phyloP scores from a whole-genome alignment of 2,113 vertebrate genomes.

The Pelecanus crispus region DNA sequence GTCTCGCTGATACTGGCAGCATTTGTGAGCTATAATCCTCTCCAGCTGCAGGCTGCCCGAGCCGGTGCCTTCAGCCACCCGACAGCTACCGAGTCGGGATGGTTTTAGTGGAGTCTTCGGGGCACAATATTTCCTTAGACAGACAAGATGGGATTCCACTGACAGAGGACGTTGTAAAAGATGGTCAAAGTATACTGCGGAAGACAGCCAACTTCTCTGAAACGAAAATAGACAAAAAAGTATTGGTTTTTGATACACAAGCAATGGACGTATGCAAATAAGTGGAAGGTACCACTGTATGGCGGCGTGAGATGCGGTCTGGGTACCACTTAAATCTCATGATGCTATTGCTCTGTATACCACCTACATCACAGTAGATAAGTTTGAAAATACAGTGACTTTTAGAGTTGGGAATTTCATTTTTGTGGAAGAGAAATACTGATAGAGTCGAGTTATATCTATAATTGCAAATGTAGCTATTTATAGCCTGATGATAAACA shows the following conservation, averaged over 20 bases:
- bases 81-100: neutral
- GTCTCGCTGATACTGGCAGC: slow-evolving; percentile 62
- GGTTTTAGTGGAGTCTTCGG: neutral
- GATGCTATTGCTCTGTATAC: neutral
- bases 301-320: neutral
- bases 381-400: neutral
- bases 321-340: neutral
- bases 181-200: neutral
- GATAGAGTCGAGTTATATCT: neutral
- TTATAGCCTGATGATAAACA: neutral
- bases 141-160: neutral
- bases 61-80: slow-evolving; percentile 26
- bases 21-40: slow-evolving; percentile 64
- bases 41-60: slow-evolving; percentile 37
- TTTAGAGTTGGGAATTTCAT: neutral
- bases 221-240: neutral
- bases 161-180: neutral
- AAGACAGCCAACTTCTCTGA: neutral
- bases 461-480: neutral
- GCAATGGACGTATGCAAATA: neutral
- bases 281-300: neutral
- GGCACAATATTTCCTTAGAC: neutral
- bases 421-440: neutral
- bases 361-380: neutral
- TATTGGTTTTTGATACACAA: neutral